Percentiles rank a stretch among this genome's conserved stretches.
phyloP scores from a whole-genome alignment of 2,888 invertebrate genomes.

The Drosophila cracens region DNA sequence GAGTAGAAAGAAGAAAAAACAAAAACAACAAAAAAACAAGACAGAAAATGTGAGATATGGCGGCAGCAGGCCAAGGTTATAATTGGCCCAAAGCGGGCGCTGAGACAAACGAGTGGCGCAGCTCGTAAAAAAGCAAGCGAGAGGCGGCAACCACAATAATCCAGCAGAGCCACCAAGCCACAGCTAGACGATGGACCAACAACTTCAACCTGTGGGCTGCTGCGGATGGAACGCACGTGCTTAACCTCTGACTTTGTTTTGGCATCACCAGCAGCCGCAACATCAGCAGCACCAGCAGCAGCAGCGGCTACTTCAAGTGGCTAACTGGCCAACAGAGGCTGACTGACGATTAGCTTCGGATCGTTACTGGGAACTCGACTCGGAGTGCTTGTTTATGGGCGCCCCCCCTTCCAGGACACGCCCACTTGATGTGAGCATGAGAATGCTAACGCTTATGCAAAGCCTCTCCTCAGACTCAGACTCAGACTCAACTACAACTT shows the following conservation, averaged over 20 bases:
- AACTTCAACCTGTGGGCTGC: slow-evolving; percentile 61
- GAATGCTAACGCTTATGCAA: slow-evolving; percentile 39
- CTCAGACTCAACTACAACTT: neutral
- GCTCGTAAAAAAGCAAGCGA: slow-evolving; percentile 66
- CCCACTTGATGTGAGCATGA: slow-evolving; percentile 60
- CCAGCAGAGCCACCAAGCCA: slow-evolving; percentile 18
- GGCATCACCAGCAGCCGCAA: slow-evolving; percentile 51
- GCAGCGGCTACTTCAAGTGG: slow-evolving; percentile 70
- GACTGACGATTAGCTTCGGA: slow-evolving; percentile 72
- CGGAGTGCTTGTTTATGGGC: slow-evolving; percentile 71
- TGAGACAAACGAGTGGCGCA: slow-evolving; percentile 64
- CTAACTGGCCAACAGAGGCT: slow-evolving; percentile 53
- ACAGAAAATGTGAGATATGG: slow-evolving; percentile 72
- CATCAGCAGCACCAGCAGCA: slow-evolving; percentile 22
- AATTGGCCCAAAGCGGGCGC: slow-evolving; percentile 78
- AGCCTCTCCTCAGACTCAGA: slow-evolving; percentile 7
- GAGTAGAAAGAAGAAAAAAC: neutral
- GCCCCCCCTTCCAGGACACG: slow-evolving; percentile 60
- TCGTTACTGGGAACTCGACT: slow-evolving; percentile 73
- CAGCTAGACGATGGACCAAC: slow-evolving; percentile 46
- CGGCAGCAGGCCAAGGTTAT: slow-evolving; percentile 81
- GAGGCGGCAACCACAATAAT: slow-evolving; percentile 58
- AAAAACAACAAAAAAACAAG: slow-evolving; percentile 4
- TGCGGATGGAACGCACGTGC: slow-evolving; percentile 71
- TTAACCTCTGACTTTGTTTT: slow-evolving; percentile 80